phyloP scores from a whole-genome alignment of 2,797 vertebrate genomes.

The Psittacula derbiana region DNA sequence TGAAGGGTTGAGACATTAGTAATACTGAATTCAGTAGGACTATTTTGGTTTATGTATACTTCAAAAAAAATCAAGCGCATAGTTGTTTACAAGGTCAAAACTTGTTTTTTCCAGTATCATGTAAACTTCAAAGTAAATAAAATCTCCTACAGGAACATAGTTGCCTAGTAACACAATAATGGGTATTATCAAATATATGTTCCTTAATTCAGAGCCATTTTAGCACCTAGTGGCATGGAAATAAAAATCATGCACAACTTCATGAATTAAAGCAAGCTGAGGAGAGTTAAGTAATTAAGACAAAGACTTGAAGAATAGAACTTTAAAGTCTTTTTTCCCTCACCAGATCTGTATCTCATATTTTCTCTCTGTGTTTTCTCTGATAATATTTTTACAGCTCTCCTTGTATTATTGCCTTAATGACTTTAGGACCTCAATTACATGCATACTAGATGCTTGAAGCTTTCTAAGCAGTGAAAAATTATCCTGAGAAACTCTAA shows the following conservation, averaged over 20 bases:
- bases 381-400: neutral
- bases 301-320: neutral
- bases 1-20: neutral
- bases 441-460: neutral
- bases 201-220: neutral
- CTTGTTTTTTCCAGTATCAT: neutral
- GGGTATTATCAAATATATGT: neutral
- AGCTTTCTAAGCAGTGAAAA: conserved; percentile 12
- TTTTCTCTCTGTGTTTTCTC: neutral
- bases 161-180: neutral
- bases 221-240: neutral
- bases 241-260: neutral
- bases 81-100: neutral
- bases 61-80: neutral
- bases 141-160: neutral
- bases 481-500: neutral
- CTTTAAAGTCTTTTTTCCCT: neutral
- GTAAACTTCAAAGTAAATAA: neutral
- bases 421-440: conserved; percentile 29
- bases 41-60: neutral
- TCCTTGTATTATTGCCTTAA: neutral
- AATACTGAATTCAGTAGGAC: neutral
- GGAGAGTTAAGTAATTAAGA: neutral
- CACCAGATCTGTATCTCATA: neutral
- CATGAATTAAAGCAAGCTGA: neutral